These are phyloP conservation scores for Ceratothoa steindachneri DNA, from an alignment of 2,888 invertebrate genomes.

Conservation along the genomic window DNA sequence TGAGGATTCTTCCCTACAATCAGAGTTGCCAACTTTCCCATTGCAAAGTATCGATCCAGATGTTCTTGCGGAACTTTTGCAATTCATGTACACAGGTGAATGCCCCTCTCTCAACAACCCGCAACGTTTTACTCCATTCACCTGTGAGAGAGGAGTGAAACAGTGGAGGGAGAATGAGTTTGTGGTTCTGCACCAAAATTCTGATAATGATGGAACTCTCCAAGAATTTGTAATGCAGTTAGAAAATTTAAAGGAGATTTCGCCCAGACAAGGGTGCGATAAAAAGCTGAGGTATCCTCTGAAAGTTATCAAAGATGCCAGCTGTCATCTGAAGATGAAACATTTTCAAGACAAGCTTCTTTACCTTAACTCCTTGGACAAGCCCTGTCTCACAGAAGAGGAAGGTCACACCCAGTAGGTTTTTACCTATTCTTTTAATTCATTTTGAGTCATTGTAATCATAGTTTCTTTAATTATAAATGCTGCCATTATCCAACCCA, in stretches of 20 bases:
- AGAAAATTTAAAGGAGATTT: background rate
- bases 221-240: background rate
- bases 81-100: constrained; percentile 25
- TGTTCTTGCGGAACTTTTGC: constrained; percentile 23
- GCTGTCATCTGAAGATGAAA: background rate
- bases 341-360: background rate
- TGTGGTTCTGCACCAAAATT: background rate
- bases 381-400: no score
- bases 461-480: no score
- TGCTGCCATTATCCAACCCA: no score
- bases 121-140: background rate
- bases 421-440: no score
- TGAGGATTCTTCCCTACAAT: background rate
- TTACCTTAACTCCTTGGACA: background rate
- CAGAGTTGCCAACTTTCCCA: constrained; percentile 6
- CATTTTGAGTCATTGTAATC: no score
- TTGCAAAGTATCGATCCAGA: constrained; percentile 12
- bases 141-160: background rate
- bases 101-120: background rate
- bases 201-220: background rate
- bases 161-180: background rate
- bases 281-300: background rate
- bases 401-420: no score
- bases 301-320: background rate
- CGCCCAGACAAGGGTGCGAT: background rate